Evolutionary conservation across 2,888 invertebrate species (phyloP).

Genomic region (Noctua fimbriata): DNA sequence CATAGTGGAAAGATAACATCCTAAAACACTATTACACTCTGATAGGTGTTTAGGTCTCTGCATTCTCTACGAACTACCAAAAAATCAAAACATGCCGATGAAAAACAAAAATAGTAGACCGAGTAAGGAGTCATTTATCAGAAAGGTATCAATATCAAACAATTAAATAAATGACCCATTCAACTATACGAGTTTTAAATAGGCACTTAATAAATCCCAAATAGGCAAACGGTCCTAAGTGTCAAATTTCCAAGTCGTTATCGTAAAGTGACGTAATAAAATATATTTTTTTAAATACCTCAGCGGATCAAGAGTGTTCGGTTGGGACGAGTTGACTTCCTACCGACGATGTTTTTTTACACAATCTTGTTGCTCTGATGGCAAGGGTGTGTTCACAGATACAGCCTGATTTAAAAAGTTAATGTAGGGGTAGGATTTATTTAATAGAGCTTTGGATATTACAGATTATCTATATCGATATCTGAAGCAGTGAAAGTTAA

Average conservation of each 20-base stretch:
- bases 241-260: constrained; percentile 56
- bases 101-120: constrained; percentile 9
- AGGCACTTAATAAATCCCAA: constrained; percentile 51
- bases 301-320: constrained; percentile 80
- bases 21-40: not conserved
- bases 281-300: constrained; percentile 65
- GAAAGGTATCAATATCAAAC: constrained; percentile 43
- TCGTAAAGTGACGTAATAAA: constrained; percentile 61
- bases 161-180: constrained; percentile 50
- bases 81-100: not conserved
- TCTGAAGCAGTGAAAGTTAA: not conserved
- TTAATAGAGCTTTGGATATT: not conserved
- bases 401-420: constrained; percentile 50
- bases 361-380: constrained; percentile 88
- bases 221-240: constrained; percentile 46
- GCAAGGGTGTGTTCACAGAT: constrained; percentile 82
- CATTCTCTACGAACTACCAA: not conserved
- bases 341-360: constrained; percentile 90
- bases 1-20: not conserved
- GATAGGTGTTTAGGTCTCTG: not conserved
- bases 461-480: too few relatives aligned
- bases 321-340: constrained; percentile 87
- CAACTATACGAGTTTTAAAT: constrained; percentile 57
- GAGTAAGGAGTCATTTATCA: constrained; percentile 23
- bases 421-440: constrained; percentile 11